Conservation (phyloP, 2,888 invertebrate genomes). For the Serripes groenlandicus region DNA sequence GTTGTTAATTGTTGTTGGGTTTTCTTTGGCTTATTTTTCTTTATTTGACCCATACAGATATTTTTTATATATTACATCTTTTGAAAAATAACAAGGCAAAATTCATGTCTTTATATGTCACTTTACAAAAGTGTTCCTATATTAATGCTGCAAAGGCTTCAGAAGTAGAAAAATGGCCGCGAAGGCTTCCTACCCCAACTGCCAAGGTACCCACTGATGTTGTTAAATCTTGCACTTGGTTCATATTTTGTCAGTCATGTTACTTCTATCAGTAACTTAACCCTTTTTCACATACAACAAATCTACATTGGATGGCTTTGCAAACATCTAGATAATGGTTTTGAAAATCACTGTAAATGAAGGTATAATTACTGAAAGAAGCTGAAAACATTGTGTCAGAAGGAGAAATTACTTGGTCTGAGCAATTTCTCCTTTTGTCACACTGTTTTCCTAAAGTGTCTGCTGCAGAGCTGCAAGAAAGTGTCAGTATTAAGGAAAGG, state of each 20-base stretch:
- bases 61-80: too few relatives aligned
- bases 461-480: too few relatives aligned
- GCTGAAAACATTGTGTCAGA: conserved; percentile 1
- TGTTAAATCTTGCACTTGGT: not conserved
- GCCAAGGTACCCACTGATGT: conserved; percentile 59
- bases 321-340: too few relatives aligned
- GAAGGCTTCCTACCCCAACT: conserved; percentile 69
- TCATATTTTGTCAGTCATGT: not conserved
- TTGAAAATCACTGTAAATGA: too few relatives aligned
- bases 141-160: conserved; percentile 34
- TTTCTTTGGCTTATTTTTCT: too few relatives aligned
- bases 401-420: conserved; percentile 1
- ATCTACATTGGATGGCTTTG: not conserved
- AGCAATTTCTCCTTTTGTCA: conserved; percentile 8
- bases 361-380: too few relatives aligned
- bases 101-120: too few relatives aligned
- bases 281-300: not conserved
- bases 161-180: conserved; percentile 70
- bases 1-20: too few relatives aligned
- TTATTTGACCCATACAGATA: too few relatives aligned
- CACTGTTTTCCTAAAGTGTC: too few relatives aligned
- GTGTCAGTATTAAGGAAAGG: too few relatives aligned
- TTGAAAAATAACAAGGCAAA: too few relatives aligned
- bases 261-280: not conserved
- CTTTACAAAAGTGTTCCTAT: not conserved